Evolutionary conservation across 2,113 vertebrate species (phyloP), one percentile per base, ranked within the genome.

Genomic region (Calidris pygmaea): DNA sequence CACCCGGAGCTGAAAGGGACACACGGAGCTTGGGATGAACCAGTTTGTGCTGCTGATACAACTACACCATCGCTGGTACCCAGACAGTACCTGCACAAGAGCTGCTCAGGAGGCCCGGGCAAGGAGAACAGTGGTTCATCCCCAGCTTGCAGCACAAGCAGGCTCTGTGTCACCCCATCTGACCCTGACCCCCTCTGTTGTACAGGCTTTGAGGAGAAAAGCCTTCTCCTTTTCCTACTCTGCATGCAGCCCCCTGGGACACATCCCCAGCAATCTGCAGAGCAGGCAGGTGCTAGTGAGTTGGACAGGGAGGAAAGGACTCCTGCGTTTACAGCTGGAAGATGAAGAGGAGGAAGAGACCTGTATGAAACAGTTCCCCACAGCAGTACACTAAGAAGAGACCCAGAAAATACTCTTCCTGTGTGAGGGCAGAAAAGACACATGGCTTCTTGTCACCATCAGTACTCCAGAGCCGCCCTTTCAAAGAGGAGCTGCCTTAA

Each of bases 31-130:
- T 3, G 0, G 63, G 63, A 26, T 34, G 63, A 19, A 75, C 2
- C 70, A 55, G 29, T 63, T 17, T 59, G 75, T 75, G 37, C 37
- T 35, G 79, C 53, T 60, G n/a, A 29, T 7, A 19, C 2, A 83
- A 48, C 53, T 10, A 24, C 4, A 2, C 24, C 24, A 2, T 14
- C 30, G 18, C 43, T 60, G 75, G 66, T 15, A 65, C 7, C n/a
- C 71, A 23, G n/a, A 9, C 0, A 30, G 14, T 2, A 35, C 1
- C 79, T 6, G 11, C n/a, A 32, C 2, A 22, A 17, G 9, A 56
- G 55, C 68, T 81, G 70, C 73, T 66, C 41, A n/a, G n/a, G 27
- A 79, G 43, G 48, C 48, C 47, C 45, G 35, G 48, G 27, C 20
- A 66, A 63, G 27, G 14, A 62, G 4, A 88, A 34, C 26, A 66